Conservation (phyloP, 2,113 vertebrate species). For the Nannospalax galili region DNA sequence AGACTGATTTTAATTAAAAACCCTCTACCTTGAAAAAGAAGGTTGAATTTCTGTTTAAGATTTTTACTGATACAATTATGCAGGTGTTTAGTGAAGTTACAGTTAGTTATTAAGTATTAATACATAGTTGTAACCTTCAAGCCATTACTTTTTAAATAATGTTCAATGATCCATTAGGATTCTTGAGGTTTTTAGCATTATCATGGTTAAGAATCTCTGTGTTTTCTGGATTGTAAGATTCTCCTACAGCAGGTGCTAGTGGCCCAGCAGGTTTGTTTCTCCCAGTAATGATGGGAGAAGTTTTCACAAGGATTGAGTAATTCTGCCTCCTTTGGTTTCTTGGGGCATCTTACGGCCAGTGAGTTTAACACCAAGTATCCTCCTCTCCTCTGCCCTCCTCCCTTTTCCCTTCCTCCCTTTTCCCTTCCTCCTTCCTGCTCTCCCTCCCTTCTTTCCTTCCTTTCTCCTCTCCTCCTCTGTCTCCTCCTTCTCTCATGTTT, state of each 20-base stretch:
- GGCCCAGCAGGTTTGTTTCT: neutral
- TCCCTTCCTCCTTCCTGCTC: rapidly evolving
- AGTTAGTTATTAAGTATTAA: conserved; percentile 75
- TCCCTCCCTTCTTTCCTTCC: too few species aligned
- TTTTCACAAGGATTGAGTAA: neutral
- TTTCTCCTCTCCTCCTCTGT: too few species aligned
- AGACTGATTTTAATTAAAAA: conserved; percentile 75
- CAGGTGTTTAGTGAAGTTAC: conserved; percentile 62
- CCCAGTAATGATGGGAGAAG: neutral
- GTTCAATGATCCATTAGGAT: conserved; percentile 50
- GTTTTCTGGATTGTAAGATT: neutral
- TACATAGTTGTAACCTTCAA: conserved; percentile 61
- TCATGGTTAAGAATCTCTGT: conserved; percentile 13
- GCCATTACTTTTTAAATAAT: conserved; percentile 65
- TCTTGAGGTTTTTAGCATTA: conserved; percentile 41
- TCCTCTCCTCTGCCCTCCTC: too few species aligned
- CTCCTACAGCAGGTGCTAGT: neutral
- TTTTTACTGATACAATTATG: conserved; percentile 72
- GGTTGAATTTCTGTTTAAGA: conserved; percentile 79
- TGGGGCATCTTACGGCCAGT: neutral
- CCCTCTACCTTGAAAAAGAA: conserved; percentile 68
- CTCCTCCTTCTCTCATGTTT: rapidly evolving
- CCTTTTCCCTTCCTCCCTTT: rapidly evolving
- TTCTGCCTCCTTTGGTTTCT: neutral
- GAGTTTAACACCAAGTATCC: neutral